A percentile compares a stretch with the other conserved stretches of the same genome.
Evolutionary conservation across 2,113 vertebrate genomes (phyloP).

Genomic region (Forbesichthys papilliferus): DNA sequence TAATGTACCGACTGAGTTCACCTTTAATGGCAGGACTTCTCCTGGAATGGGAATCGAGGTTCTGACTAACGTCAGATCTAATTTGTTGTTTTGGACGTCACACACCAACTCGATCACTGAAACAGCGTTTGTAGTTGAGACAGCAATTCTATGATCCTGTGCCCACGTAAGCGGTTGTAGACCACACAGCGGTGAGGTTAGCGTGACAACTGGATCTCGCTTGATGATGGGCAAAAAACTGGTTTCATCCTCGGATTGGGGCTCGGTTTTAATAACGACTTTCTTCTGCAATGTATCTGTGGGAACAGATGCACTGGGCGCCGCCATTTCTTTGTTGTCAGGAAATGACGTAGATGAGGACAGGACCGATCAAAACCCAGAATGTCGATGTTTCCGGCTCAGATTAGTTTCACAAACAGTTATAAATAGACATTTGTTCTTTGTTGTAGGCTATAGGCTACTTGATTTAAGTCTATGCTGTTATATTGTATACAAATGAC

Average conservation of each 20-base stretch:
- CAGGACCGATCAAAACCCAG: neutral
- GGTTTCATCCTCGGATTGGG: slow-evolving; percentile 31
- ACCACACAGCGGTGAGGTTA: slow-evolving; percentile 84
- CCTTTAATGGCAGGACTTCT: slow-evolving; percentile 77
- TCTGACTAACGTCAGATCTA: slow-evolving; percentile 86
- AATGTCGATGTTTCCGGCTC: too few species aligned
- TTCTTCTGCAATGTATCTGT: neutral
- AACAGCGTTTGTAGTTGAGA: slow-evolving; percentile 83
- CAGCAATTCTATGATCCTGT: slow-evolving; percentile 89
- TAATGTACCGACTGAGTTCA: slow-evolving; percentile 50
- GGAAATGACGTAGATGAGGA: slow-evolving; percentile 62
- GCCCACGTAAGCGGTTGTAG: slow-evolving; percentile 90
- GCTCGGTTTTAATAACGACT: slow-evolving; percentile 53
- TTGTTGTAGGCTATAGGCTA: too few species aligned
- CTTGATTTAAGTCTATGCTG: too few species aligned
- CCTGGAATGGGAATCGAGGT: slow-evolving; percentile 83
- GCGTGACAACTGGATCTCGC: slow-evolving; percentile 82
- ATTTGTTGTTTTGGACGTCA: slow-evolving; percentile 81
- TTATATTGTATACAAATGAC: too few species aligned
- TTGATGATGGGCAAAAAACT: slow-evolving; percentile 54
- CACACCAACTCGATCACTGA: slow-evolving; percentile 88
- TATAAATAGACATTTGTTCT: too few species aligned
- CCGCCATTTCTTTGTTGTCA: slow-evolving; percentile 70
- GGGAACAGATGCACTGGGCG: slow-evolving; percentile 24
- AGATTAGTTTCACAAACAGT: too few species aligned